phyloP scores from a whole-genome alignment of 2,888 invertebrate species.

The Andricus curvator region DNA sequence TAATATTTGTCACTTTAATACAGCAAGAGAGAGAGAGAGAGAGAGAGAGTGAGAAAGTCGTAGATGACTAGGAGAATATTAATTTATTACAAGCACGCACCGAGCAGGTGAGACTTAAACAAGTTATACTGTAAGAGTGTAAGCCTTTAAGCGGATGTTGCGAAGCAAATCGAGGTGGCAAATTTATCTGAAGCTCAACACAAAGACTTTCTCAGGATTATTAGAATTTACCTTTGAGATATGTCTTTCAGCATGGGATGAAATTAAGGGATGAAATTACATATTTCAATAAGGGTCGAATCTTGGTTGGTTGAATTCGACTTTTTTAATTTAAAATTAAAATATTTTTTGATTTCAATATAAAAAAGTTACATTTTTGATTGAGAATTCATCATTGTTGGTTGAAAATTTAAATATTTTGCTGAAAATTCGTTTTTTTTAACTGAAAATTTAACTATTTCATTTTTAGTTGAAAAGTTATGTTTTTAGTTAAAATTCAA shows the following conservation, averaged over 20 bases:
- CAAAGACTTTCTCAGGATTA: neutral
- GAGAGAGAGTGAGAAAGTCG: neutral
- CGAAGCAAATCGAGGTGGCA: conserved; percentile 9
- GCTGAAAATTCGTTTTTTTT: too few relatives aligned
- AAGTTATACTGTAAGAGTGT: conserved; percentile 31
- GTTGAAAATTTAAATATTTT: too few relatives aligned
- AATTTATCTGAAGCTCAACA: conserved; percentile 12
- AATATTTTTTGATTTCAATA: too few relatives aligned
- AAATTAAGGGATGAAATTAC: conserved; percentile 1
- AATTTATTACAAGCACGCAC: conserved; percentile 40
- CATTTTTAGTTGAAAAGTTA: too few relatives aligned
- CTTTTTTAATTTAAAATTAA: too few relatives aligned
- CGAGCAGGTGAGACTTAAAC: conserved; percentile 39
- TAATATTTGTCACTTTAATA: conserved; percentile 29
- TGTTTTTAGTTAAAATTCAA: too few relatives aligned
- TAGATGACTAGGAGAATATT: conserved; percentile 12
- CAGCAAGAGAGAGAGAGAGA: neutral
- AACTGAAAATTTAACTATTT: too few relatives aligned
- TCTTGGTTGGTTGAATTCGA: too few relatives aligned
- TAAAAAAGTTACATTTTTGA: too few relatives aligned
- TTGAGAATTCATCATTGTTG: too few relatives aligned
- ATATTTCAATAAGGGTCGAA: neutral
- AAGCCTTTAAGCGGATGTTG: conserved; percentile 32
- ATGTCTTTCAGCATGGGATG: neutral
- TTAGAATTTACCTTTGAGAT: conserved; percentile 11